Evolutionary conservation across 2,113 vertebrate genomes (phyloP).

Genomic region (Rhabdomys dilectus): DNA sequence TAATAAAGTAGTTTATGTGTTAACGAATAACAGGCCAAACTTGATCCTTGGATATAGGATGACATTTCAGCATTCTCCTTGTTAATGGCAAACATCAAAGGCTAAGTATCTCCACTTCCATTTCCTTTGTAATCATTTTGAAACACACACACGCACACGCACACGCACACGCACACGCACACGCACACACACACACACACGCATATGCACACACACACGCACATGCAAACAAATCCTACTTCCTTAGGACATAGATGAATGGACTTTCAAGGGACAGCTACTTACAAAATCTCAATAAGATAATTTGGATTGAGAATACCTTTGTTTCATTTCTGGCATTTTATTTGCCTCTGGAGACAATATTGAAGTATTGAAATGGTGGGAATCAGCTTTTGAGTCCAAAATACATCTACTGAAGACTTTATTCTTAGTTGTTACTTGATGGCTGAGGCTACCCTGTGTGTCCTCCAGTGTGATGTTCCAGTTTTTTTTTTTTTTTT

Average conservation of each 20-base stretch:
- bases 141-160: background rate
- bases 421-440: background rate
- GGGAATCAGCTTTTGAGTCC: background rate
- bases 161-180: background rate
- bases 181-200: background rate
- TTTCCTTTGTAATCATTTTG: background rate
- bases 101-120: background rate
- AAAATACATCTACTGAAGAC: background rate
- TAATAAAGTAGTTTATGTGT: background rate
- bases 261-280: background rate
- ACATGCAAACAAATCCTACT: background rate
- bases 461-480: background rate
- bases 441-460: background rate
- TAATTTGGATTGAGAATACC: constrained; percentile 10
- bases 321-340: background rate
- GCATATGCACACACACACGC: background rate
- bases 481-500: background rate
- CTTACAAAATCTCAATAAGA: background rate
- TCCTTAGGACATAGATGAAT: background rate
- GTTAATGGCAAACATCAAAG: background rate
- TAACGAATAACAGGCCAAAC: background rate
- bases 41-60: background rate
- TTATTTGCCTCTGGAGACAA: background rate
- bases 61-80: background rate
- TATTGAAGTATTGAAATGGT: background rate